Percentiles rank a stretch among this genome's conserved stretches.
Evolutionary conservation across 2,888 invertebrate species (phyloP).

Genomic region (Alentia gelatinosa): DNA sequence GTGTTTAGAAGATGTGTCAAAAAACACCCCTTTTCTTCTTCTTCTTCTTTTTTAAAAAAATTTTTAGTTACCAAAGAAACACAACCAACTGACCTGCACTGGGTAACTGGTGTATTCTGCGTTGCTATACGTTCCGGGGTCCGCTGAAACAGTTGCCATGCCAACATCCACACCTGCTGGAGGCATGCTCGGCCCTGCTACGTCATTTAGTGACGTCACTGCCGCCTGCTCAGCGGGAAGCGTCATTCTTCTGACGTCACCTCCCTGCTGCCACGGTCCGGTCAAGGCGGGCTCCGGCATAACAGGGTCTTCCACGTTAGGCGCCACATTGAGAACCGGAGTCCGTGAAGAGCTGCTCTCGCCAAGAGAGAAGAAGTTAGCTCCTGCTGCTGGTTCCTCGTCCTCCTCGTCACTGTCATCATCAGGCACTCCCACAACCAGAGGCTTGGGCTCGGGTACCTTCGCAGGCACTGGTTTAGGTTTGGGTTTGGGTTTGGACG

Average conservation of each 20-base stretch:
- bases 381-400: background rate
- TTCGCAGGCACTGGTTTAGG: background rate
- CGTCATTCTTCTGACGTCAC: background rate
- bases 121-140: background rate
- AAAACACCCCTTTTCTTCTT: no score
- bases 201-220: background rate
- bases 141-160: background rate
- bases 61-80: no score
- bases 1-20: no score
- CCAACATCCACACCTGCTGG: background rate
- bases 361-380: constrained; percentile 36
- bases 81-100: no score
- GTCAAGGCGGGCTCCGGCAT: background rate
- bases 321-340: background rate
- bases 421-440: background rate
- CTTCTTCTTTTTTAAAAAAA: no score
- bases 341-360: background rate
- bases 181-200: background rate
- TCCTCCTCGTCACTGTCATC: constrained; percentile 52
- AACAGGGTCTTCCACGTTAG: background rate
- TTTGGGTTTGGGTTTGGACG: background rate
- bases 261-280: constrained; percentile 5
- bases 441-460: background rate
- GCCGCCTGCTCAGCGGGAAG: background rate
- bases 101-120: background rate